A percentile compares a stretch with the other conserved stretches of the same genome.
Conservation (phyloP, 1,140 invertebrate species). For the Sycophila sp. region DNA sequence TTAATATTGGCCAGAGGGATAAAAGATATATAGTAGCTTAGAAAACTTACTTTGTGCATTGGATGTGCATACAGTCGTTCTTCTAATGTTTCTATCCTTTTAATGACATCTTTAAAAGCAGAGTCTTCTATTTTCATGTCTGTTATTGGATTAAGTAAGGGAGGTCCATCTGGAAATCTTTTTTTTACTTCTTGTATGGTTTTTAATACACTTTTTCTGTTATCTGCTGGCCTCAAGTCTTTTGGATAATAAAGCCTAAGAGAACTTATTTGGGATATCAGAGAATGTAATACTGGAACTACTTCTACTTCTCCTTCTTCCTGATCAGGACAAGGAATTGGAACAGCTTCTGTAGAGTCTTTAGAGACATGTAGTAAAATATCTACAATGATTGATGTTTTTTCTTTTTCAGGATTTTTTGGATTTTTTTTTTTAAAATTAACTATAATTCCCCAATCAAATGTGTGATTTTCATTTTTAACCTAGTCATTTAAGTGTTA, state of each 20-base stretch:
- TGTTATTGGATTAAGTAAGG: slow-evolving; percentile 90
- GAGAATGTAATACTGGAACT: slow-evolving; percentile 83
- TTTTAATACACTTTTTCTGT: slow-evolving; percentile 84
- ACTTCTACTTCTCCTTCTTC: slow-evolving; percentile 89
- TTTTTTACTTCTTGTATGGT: slow-evolving; percentile 91
- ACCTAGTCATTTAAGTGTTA: no score
- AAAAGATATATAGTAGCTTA: no score
- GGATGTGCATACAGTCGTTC: slow-evolving; percentile 84
- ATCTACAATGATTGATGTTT: slow-evolving; percentile 80
- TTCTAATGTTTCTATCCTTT: slow-evolving; percentile 86
- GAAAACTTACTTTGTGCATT: slow-evolving; percentile 75
- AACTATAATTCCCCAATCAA: slow-evolving; percentile 96
- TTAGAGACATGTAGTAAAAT: slow-evolving; percentile 81
- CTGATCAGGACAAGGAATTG: slow-evolving; percentile 73
- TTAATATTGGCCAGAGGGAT: no score
- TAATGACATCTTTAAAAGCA: slow-evolving; percentile 81
- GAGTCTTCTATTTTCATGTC: slow-evolving; percentile 96
- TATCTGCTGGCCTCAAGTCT: slow-evolving; percentile 87
- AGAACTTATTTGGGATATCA: slow-evolving; percentile 90
- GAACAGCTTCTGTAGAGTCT: slow-evolving; percentile 69
- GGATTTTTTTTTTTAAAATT: slow-evolving; percentile 84
- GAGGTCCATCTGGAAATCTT: slow-evolving; percentile 86
- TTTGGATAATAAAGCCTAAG: slow-evolving; percentile 90
- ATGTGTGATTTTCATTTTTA: slow-evolving; percentile 86
- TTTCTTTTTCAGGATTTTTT: slow-evolving; percentile 71